Evolutionary conservation across 1,140 invertebrate species (phyloP).

Genomic region (Macrotrachela quadricornifera): DNA sequence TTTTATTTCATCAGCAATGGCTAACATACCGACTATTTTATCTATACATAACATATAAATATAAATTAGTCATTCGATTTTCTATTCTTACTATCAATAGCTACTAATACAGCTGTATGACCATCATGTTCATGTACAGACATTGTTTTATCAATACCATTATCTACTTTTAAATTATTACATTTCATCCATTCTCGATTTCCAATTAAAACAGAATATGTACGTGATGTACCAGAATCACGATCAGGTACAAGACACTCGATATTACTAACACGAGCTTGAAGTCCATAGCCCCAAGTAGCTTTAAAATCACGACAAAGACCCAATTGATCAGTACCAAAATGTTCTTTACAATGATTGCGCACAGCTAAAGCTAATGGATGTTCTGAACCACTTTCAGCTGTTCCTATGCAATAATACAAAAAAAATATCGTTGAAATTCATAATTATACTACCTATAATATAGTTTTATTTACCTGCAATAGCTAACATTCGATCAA

Average conservation of each 20-base stretch:
- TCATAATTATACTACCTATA: no score
- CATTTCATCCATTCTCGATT: constrained; percentile 87
- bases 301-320: constrained; percentile 53
- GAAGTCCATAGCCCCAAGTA: constrained; percentile 74
- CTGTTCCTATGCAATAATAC: constrained; percentile 59
- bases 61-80: no score
- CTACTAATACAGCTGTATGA: constrained; percentile 66
- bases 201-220: constrained; percentile 53
- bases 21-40: constrained; percentile 45
- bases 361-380: constrained; percentile 84
- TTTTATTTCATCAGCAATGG: constrained; percentile 79
- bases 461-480: no score
- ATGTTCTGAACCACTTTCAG: constrained; percentile 84
- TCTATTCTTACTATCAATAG: constrained; percentile 22
- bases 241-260: not conserved
- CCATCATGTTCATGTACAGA: constrained; percentile 60
- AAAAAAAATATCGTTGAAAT: constrained; percentile 32
- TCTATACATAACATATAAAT: not conserved
- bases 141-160: constrained; percentile 53
- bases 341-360: constrained; percentile 47
- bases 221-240: constrained; percentile 8
- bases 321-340: constrained; percentile 34
- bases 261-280: constrained; percentile 40
- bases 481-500: no score
- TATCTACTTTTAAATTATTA: constrained; percentile 56